A percentile compares a stretch with the other conserved stretches of the same genome.
Conservation (phyloP, 2,113 vertebrate genomes). For the Eulemur macaco region DNA sequence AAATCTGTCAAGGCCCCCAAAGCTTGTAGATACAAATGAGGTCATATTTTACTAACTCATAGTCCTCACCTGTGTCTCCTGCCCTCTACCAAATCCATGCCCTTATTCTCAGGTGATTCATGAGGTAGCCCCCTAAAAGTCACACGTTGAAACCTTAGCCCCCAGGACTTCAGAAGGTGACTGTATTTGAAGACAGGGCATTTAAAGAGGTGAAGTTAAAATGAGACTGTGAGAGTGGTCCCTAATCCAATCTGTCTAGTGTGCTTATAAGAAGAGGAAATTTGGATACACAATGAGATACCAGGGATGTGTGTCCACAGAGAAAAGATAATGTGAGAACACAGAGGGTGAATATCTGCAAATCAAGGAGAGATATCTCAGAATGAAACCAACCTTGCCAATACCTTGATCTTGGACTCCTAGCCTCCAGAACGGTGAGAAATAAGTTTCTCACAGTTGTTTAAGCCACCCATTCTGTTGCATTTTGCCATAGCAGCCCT, state of each 20-base stretch:
- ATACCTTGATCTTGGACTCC: neutral
- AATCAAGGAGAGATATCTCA: neutral
- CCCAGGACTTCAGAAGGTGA: neutral
- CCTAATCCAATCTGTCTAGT: neutral
- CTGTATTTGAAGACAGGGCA: neutral
- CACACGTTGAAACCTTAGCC: neutral
- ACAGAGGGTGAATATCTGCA: fast-evolving
- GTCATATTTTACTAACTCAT: neutral
- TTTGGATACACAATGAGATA: neutral
- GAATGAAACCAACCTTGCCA: neutral
- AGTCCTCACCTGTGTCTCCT: no score
- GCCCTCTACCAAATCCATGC: neutral
- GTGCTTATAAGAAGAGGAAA: neutral
- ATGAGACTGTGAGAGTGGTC: neutral
- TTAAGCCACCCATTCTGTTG: neutral
- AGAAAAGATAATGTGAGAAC: neutral
- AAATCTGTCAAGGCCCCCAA: neutral
- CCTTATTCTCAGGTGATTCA: neutral
- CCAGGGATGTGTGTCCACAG: neutral
- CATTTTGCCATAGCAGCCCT: neutral
- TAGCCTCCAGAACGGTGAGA: neutral
- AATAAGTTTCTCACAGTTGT: neutral
- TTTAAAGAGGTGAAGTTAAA: neutral
- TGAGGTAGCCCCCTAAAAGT: neutral
- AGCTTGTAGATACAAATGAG: neutral